Evolutionary conservation across 2,888 invertebrate genomes (phyloP).

Genomic region (Phanerotoma sp.): DNA sequence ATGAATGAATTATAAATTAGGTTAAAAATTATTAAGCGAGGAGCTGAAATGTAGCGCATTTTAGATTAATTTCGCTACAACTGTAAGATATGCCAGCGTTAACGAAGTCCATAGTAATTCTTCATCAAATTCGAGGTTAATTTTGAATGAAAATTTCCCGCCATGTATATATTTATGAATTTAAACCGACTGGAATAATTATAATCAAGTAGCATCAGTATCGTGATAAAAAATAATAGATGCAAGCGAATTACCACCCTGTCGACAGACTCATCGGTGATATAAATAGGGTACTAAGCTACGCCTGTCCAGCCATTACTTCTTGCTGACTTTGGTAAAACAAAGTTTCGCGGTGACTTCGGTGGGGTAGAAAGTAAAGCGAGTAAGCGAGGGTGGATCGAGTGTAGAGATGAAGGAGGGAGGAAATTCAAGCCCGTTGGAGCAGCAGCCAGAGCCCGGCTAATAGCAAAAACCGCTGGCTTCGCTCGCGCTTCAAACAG

Average conservation of each 20-base stretch:
- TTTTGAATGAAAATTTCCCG: too few relatives aligned
- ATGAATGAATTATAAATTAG: too few relatives aligned
- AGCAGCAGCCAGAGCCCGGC: conserved; percentile 41
- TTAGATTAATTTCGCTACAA: too few relatives aligned
- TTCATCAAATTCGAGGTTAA: too few relatives aligned
- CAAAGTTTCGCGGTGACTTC: conserved; percentile 51
- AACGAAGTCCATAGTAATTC: too few relatives aligned
- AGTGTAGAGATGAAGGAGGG: conserved; percentile 22
- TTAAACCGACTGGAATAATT: too few relatives aligned
- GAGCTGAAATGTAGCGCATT: too few relatives aligned
- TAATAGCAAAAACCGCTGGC: conserved; percentile 53
- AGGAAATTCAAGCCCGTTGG: conserved; percentile 32
- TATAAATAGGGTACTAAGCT: conserved; percentile 51
- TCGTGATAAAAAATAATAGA: neutral
- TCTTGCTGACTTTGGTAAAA: conserved; percentile 56
- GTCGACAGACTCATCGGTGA: conserved; percentile 20
- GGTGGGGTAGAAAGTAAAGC: conserved; percentile 31
- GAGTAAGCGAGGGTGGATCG: conserved; percentile 29
- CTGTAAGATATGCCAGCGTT: too few relatives aligned
- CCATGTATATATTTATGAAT: too few relatives aligned
- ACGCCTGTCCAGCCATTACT: conserved; percentile 36
- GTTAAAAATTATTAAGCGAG: too few relatives aligned
- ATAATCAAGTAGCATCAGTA: too few relatives aligned
- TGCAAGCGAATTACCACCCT: conserved; percentile 5
- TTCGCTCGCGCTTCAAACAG: conserved; percentile 45